Evolutionary conservation across 1,140 invertebrate species (phyloP), one percentile per base, ranked within the genome.

Genomic region (Bombus waltoni): DNA sequence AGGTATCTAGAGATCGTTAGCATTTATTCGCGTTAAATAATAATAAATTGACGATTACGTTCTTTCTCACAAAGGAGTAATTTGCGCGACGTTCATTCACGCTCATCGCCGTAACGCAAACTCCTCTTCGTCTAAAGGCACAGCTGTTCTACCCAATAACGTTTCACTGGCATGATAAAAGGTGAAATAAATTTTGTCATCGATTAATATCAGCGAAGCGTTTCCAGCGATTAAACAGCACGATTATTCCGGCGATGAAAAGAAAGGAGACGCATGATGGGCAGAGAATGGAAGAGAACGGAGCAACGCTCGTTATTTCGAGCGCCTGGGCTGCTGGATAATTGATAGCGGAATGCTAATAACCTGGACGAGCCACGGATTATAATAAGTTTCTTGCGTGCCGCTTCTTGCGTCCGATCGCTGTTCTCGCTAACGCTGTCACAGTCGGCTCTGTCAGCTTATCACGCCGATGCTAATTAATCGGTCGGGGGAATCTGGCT

Each of bases 361-460:
- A 93, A 94, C 89, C 89, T 86, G 92, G 81, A 94, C 93, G 92
- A 92, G 92, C 91, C 91, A 85, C 86, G 92, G 93, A 94, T 94
- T 91, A 92, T 94, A 94, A 94, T 94, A 91, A 79, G 90, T 89
- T 93, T 94, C 90, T 93, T 93, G 81, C 79, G 66, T 42, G 80
- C 62, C 71, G 76, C 35, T 86, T 89, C 87, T 89, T 89, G 57
- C 76, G 53, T 57, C 28, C 42, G 40, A 9, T 65, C 57, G 78
- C 77, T 74, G 73, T 78, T 62, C 66, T 70, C 75, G 66, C 75
- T 71, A 59, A 77, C 66, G 82, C 53, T 86, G 84, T 88, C 87
- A 40, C 83, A 66, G 57, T 76, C 78, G 28, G 65, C 80, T 78
- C 83, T 74, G 82, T 57, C 80, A 77, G 74, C 83, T 89, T 80